phyloP scores from a whole-genome alignment of 2,888 invertebrate genomes.

The Drosophila nigricruria region DNA sequence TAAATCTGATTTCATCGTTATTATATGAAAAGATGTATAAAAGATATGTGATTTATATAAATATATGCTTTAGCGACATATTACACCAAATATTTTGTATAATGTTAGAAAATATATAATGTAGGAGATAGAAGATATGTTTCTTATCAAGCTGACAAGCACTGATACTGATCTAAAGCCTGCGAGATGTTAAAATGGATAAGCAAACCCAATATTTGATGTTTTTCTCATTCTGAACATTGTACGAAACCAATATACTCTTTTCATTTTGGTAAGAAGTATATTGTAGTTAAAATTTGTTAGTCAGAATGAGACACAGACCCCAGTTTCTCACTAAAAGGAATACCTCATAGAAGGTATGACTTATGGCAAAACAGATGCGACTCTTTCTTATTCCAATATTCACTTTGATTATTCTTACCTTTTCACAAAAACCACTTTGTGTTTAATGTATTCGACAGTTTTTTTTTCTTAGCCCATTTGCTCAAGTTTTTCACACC shows the following conservation, averaged over 20 bases:
- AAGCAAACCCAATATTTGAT: no score
- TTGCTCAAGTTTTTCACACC: constrained; percentile 13
- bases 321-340: neutral
- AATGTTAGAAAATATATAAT: no score
- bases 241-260: neutral
- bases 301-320: neutral
- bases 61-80: neutral
- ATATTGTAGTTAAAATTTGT: neutral
- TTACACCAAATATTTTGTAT: neutral
- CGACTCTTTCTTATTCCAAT: neutral
- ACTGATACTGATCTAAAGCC: no score
- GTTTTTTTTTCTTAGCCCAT: constrained; percentile 27
- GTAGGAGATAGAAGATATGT: no score
- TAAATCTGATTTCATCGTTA: no score
- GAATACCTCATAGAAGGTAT: neutral
- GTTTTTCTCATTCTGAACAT: neutral
- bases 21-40: no score
- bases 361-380: neutral
- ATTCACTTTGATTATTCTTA: constrained; percentile 10
- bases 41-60: neutral
- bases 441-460: constrained; percentile 21
- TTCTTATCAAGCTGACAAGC: no score
- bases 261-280: neutral
- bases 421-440: constrained; percentile 5
- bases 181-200: no score